phyloP scores from a whole-genome alignment of 2,888 invertebrate species.

The Nowickia ferox region DNA sequence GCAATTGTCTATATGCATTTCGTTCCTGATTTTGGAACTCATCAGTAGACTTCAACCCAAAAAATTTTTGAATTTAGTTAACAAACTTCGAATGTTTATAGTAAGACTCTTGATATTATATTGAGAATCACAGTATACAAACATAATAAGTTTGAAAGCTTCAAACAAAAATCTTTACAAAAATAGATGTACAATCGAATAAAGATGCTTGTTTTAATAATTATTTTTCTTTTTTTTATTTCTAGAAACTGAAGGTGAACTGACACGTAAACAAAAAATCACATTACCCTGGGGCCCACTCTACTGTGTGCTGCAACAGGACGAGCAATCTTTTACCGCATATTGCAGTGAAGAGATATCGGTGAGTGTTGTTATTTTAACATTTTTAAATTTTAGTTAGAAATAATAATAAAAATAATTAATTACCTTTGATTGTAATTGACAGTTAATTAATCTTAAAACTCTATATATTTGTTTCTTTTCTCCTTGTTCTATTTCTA shows the following conservation, averaged over 20 bases:
- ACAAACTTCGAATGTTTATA: no score
- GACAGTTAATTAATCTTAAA: conserved; percentile 24
- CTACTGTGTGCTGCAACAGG: conserved; percentile 89
- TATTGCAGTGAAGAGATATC: conserved; percentile 90
- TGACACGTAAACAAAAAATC: conserved; percentile 81
- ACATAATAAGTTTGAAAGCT: no score
- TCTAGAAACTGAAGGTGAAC: conserved; percentile 83
- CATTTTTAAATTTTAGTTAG: not conserved
- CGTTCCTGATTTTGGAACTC: no score
- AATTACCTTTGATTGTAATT: conserved; percentile 20
- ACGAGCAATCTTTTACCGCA: conserved; percentile 88
- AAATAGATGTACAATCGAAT: no score
- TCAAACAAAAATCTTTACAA: no score
- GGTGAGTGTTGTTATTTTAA: conserved; percentile 83
- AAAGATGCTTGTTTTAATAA: not conserved
- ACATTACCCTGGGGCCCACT: conserved; percentile 87
- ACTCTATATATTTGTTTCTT: conserved; percentile 43
- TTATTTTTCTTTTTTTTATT: conserved; percentile 2
- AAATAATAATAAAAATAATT: not conserved
- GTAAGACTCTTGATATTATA: no score
- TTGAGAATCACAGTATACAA: no score
- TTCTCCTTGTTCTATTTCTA: conserved; percentile 43
- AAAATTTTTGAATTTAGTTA: no score
- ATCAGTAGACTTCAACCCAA: no score
- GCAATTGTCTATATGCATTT: no score